phyloP scores from a whole-genome alignment of 1,140 invertebrate genomes.

The Diabrotica virgifera region DNA sequence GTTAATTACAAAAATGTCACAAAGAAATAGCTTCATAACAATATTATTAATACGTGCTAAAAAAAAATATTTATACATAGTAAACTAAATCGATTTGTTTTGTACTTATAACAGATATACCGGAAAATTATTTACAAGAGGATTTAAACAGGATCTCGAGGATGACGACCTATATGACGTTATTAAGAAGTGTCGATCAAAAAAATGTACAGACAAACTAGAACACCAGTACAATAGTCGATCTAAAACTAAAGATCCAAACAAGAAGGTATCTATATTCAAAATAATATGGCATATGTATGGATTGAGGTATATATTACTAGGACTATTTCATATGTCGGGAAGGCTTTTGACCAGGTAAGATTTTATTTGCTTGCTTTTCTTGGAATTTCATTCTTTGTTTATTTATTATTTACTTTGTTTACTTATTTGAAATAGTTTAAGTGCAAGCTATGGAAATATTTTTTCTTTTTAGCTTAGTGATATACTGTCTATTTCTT shows the following conservation, averaged over 20 bases:
- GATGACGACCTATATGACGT: constrained; percentile 39
- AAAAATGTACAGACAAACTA: constrained; percentile 27
- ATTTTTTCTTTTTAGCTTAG: too few relatives aligned
- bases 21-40: too few relatives aligned
- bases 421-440: too few relatives aligned
- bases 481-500: too few relatives aligned
- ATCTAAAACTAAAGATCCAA: constrained; percentile 10
- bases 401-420: neutral
- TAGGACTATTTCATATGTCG: constrained; percentile 25
- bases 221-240: constrained; percentile 26
- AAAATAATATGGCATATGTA: constrained; percentile 28
- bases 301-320: constrained; percentile 27
- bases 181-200: constrained; percentile 28
- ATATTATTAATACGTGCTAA: too few relatives aligned
- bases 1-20: too few relatives aligned
- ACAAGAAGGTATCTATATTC: constrained; percentile 12
- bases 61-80: too few relatives aligned
- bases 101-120: constrained; percentile 26
- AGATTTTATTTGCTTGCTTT: neutral
- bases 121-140: constrained; percentile 30
- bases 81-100: too few relatives aligned
- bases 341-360: constrained; percentile 26
- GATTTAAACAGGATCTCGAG: constrained; percentile 31
- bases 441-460: too few relatives aligned
- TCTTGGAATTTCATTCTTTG: neutral